Conservation (phyloP, 2,888 invertebrate genomes). For the Peribatodes rhomboidaria region DNA sequence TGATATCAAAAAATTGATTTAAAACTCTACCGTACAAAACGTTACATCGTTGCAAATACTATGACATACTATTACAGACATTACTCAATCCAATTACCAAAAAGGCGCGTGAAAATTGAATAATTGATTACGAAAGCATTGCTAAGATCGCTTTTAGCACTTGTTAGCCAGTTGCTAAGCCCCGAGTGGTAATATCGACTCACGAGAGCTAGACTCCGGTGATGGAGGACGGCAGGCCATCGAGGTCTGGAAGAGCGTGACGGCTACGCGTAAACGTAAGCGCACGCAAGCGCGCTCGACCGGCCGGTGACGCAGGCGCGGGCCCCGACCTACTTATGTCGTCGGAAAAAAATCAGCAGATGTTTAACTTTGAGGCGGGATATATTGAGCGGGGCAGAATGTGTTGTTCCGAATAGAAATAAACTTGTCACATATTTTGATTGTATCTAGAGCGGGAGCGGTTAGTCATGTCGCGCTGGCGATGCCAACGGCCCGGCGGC, state of each 20-base stretch:
- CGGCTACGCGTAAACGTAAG: slow-evolving; percentile 80
- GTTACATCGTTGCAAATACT: neutral
- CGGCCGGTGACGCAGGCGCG: slow-evolving; percentile 78
- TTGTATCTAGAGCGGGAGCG: slow-evolving; percentile 85
- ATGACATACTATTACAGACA: neutral
- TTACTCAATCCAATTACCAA: neutral
- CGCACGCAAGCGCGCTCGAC: slow-evolving; percentile 63
- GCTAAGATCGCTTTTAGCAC: neutral
- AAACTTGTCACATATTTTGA: slow-evolving; percentile 87
- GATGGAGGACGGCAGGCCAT: slow-evolving; percentile 1
- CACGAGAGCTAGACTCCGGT: slow-evolving; percentile 1
- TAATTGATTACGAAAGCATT: slow-evolving; percentile 6
- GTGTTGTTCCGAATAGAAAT: slow-evolving; percentile 86
- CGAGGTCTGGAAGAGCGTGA: slow-evolving; percentile 57
- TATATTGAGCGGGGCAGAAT: slow-evolving; percentile 82
- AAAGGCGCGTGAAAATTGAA: neutral
- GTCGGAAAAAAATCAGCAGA: slow-evolving; percentile 83
- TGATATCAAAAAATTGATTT: no score
- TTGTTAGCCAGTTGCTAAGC: slow-evolving; percentile 2
- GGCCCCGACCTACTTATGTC: slow-evolving; percentile 86
- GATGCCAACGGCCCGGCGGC: slow-evolving; percentile 84
- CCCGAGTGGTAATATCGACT: neutral
- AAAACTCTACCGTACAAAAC: no score
- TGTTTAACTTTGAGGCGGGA: slow-evolving; percentile 81
- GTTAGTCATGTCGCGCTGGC: slow-evolving; percentile 83